A percentile compares a stretch with the other conserved stretches of the same genome.
Conservation (phyloP, 2,113 vertebrate genomes). For the Xerus inauris region DNA sequence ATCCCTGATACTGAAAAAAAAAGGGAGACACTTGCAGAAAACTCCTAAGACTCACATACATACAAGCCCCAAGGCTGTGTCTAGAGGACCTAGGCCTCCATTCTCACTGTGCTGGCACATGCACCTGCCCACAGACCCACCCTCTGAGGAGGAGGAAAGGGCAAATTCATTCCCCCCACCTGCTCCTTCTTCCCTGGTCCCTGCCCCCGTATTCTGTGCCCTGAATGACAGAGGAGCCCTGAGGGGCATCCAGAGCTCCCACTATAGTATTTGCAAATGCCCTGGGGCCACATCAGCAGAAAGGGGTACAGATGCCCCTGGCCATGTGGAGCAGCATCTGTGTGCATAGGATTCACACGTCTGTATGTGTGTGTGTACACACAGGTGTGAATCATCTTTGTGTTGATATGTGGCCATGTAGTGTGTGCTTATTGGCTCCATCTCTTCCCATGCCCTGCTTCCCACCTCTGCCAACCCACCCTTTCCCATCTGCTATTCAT, state of each 20-base stretch:
- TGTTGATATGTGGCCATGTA: not conserved
- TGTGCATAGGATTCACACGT: not conserved
- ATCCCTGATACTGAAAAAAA: too few species aligned
- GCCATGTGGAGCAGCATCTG: not conserved
- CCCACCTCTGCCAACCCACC: not conserved
- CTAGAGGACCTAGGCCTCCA: not conserved
- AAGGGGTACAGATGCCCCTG: not conserved
- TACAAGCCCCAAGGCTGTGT: not conserved
- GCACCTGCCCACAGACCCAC: fast-evolving
- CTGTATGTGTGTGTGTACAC: not conserved
- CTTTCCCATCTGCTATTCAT: too few species aligned
- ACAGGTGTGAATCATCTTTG: not conserved
- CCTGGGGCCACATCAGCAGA: not conserved
- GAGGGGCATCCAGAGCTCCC: not conserved
- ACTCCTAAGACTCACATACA: not conserved
- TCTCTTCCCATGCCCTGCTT: not conserved
- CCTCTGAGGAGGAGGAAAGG: not conserved
- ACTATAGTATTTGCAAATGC: not conserved
- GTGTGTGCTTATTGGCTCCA: not conserved
- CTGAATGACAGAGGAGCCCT: conserved; percentile 40
- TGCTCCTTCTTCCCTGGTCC: not conserved
- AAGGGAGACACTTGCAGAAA: too few species aligned
- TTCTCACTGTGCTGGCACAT: fast-evolving
- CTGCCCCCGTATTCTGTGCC: not conserved
- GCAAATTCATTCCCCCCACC: not conserved